Base-by-base conservation (phyloP, 2,797 vertebrate species). In the Anableps anableps region DNA sequence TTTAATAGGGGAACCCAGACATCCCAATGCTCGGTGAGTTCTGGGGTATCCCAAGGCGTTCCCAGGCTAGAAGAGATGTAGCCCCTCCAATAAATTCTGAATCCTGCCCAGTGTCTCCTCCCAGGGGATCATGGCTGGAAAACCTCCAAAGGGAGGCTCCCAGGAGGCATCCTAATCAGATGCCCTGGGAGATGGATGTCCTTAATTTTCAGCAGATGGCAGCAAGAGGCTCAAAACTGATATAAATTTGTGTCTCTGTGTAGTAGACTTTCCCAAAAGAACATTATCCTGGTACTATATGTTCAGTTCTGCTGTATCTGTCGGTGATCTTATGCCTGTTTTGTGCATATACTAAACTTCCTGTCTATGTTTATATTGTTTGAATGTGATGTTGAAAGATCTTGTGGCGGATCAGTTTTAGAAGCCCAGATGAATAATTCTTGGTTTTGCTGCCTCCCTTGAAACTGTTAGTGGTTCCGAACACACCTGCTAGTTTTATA, bases 401-500 rank as follows among this genome's bases (percentile, higher is more conserved):
- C 47, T 48, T 48, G 13, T 48, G 8, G 51, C 51, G 26, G 51
- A 55, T 16, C 8, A 47, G 45, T 14, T 75, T 83, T 82, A 71
- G 36, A 79, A 80, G 72, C 19, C 21, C 34, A 14, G 14, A 62
- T 66, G 76, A 31, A 0, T 50, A 31, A 5, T 62, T 71, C 14
- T 43, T 58, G 16, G 78, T 78, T 75, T 81, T 79, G 68, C 31
- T 36, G 31, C 51, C 50, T 77, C 43, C 75, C 53, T 77, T 76
- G n/a, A 23, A 83, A 75, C 43, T 74, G 58, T 75, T 50, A 53
- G 26, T 60, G n/a, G n/a, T 58, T 60, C 38, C 43, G 14, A 31
- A 50, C 62, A 68, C n/a, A 1, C n/a, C 47, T 76, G 34, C 51
- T 91, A 81, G 89, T 90, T 86, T 86, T 74, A 79, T 75, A 47